Conservation (phyloP, 1,140 invertebrate genomes). For the Nomia melanderi region DNA sequence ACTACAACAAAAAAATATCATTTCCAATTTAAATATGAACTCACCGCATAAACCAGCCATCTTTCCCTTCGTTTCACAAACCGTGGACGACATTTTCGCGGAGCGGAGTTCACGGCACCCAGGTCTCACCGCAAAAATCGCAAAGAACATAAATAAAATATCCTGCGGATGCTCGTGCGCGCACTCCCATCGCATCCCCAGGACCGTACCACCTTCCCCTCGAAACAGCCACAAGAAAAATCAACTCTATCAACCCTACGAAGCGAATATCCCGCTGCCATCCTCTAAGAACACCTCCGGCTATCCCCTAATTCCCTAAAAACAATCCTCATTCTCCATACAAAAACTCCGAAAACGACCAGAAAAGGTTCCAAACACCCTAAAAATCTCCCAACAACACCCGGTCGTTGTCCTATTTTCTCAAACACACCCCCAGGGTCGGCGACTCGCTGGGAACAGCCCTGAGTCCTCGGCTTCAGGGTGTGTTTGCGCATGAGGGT, state of each 20-base stretch:
- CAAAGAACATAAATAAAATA: slow-evolving; percentile 58
- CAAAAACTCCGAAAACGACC: neutral
- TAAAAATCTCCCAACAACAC: neutral
- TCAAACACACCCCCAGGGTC: neutral
- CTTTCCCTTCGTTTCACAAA: neutral
- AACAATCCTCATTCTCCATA: too few relatives aligned
- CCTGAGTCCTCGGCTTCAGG: slow-evolving; percentile 41
- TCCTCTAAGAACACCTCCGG: too few relatives aligned
- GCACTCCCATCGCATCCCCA: slow-evolving; percentile 45
- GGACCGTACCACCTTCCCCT: slow-evolving; percentile 24
- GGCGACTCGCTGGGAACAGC: neutral
- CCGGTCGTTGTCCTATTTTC: slow-evolving; percentile 38
- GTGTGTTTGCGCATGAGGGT: slow-evolving; percentile 71
- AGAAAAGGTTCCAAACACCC: neutral
- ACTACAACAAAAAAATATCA: neutral
- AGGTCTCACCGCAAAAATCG: slow-evolving; percentile 46
- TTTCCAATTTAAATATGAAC: neutral
- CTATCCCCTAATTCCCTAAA: too few relatives aligned
- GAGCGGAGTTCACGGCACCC: slow-evolving; percentile 27
- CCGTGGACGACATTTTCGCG: neutral
- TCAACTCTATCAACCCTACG: neutral
- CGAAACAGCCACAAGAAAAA: neutral
- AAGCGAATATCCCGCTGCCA: neutral
- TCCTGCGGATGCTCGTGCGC: slow-evolving; percentile 52
- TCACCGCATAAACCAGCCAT: slow-evolving; percentile 16